phyloP scores from a whole-genome alignment of 1,140 invertebrate species.

The Trichomalopsis sarcophagae region DNA sequence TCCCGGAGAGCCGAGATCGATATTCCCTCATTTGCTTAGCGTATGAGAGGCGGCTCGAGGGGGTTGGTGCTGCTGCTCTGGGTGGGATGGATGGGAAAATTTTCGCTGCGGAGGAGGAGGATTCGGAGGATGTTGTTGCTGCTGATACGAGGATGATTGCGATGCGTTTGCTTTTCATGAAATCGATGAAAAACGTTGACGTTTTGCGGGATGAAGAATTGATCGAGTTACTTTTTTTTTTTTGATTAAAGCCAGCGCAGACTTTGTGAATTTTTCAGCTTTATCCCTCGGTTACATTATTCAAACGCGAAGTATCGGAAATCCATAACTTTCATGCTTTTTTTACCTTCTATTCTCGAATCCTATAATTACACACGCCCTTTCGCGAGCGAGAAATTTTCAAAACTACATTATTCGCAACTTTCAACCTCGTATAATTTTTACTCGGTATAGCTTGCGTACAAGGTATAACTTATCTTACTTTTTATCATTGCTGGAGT shows the following conservation, averaged over 20 bases:
- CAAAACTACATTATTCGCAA: neutral
- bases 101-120: neutral
- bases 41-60: neutral
- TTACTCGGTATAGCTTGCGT: neutral
- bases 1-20: conserved; percentile 36
- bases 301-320: neutral
- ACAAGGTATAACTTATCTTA: neutral
- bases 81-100: neutral
- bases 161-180: too few relatives aligned
- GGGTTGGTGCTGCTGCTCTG: neutral
- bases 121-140: neutral
- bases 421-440: neutral
- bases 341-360: neutral
- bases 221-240: neutral
- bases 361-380: neutral
- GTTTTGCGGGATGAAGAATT: neutral
- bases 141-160: neutral
- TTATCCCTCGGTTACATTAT: neutral
- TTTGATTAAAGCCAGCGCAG: neutral
- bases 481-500: neutral
- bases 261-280: conserved; percentile 6
- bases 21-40: conserved; percentile 53
- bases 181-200: neutral
- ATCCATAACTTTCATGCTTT: conserved; percentile 10
- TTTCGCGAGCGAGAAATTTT: neutral